Evolutionary conservation across 2,113 vertebrate species (phyloP).

Genomic region (Colius striatus): DNA sequence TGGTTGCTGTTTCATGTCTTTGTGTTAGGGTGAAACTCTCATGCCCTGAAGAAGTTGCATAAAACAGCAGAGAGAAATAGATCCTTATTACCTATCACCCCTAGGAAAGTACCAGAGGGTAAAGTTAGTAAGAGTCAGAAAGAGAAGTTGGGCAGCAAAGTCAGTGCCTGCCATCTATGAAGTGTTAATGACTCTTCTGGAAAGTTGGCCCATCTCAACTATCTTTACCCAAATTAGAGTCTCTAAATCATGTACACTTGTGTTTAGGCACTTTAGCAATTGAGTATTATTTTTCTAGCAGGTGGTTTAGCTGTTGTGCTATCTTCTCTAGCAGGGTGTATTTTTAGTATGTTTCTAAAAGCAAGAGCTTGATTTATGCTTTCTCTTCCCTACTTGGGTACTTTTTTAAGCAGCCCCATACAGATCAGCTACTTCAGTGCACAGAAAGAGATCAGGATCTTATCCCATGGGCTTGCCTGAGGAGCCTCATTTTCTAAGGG

Average conservation of each 20-base stretch:
- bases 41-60: background rate
- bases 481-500: background rate
- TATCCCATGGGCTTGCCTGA: background rate
- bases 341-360: conserved; percentile 57
- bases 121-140: background rate
- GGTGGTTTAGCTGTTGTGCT: conserved; percentile 44
- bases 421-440: background rate
- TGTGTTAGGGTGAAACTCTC: background rate
- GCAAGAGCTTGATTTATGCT: conserved; percentile 15
- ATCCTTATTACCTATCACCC: background rate
- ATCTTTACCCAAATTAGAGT: background rate
- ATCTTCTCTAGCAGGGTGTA: background rate
- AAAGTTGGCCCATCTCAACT: background rate
- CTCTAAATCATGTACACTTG: background rate
- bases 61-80: background rate
- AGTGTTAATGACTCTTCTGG: background rate
- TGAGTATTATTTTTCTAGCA: conserved; percentile 39
- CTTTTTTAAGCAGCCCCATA: background rate
- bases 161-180: background rate
- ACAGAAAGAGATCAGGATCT: background rate
- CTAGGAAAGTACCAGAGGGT: background rate
- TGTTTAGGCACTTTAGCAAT: conserved; percentile 7
- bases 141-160: background rate
- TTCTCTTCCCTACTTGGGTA: background rate
- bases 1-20: background rate